Base-by-base conservation (phyloP, 2,113 vertebrate genomes). In the Myotis davidii region DNA sequence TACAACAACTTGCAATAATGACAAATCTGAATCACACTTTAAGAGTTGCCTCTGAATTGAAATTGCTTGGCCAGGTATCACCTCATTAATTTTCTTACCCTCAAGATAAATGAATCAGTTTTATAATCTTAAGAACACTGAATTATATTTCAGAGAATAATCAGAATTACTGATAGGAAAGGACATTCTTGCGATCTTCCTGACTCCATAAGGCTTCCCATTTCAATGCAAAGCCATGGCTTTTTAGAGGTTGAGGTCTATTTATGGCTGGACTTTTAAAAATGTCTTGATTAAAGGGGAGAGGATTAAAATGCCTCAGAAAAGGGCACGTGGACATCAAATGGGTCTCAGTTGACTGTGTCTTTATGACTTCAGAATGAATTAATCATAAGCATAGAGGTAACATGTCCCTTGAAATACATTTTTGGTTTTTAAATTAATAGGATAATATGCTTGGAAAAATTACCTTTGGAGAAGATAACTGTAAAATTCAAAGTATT, bases 51-150 rank as follows among this genome's bases (percentile, higher is more conserved):
- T 95, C 69, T 89, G 93, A 96, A 88, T 95, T 2, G 21, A 96
- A 97, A 96, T 96, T 97, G 79, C 93, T 91, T 97, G 72, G 65
- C 89, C 37, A 93, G 54, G n/a, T 95, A 94, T 91, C 93, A 97
- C 72, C 94, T 96, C 95, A 96, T 96, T 97, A 97, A 97, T 97
- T 98, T 48, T 93, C 86, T 93, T 92, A 88, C 82, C 76, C 83
- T 95, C 74, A 97, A 94, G 96, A 97, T 95, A 96, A 97, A 97
- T 97, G 96, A 89, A 96, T 88, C 85, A 94, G 87, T 96, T 96
- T 97, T 97, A 90, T 93, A 94, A 97, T 96, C 82, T 96, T 96
- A 95, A 89, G 27, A 96, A 88, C 18, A 79, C 20, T 52, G 54
- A 95, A 79, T 96, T 97, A 74, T 91, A 94, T 93, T 97, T 96